Evolutionary conservation across 2,113 vertebrate genomes (phyloP), one percentile per base, ranked within the genome.

Genomic region (Halichoerus grypus): DNA sequence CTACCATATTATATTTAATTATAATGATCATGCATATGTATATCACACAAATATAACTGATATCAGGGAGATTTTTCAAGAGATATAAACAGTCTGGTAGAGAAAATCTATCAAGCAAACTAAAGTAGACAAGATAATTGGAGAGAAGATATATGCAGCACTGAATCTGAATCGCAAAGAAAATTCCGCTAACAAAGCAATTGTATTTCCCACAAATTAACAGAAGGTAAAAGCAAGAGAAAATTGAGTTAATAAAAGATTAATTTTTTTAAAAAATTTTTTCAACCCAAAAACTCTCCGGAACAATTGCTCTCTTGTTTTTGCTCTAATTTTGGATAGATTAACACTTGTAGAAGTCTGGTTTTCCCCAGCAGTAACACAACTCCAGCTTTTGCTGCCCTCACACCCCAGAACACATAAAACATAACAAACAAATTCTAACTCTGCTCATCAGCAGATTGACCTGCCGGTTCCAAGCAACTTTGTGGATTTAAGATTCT

Each of bases 51-150:
- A 97, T 85, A 81, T 4, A 97, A 85, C 28, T 81, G 63, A 82
- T 96, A 90, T 9, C 18, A 96, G 57, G 92, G 90, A 94, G 51
- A 51, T 22, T 97, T 97, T 97, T 92, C 90, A 94, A 88, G 97
- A 92, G 53, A 59, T 72, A 92, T 10, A 98, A 97, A 81, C 31
- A 91, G 84, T 89, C 93, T 97, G 24, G n/a, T 88, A 67, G 81
- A 77, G 49, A 87, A 97, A 97, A 97, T 26, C 0, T 1, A 96
- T 89, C 89, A 80, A 89, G 92, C 83, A 88, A 92, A 97, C 88
- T n/a, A 61, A 97, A 86, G 59, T 59, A 65, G 74, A 94, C 28
- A 95, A 33, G 89, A 93, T 92, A 95, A 96, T 91, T 93, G 97
- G 1, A 97, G 81, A 94, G 91, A 96, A 97, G 51, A 95, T 87